Base-by-base conservation (phyloP, 2,888 invertebrate genomes). In the Neoaliturus tenellus region DNA sequence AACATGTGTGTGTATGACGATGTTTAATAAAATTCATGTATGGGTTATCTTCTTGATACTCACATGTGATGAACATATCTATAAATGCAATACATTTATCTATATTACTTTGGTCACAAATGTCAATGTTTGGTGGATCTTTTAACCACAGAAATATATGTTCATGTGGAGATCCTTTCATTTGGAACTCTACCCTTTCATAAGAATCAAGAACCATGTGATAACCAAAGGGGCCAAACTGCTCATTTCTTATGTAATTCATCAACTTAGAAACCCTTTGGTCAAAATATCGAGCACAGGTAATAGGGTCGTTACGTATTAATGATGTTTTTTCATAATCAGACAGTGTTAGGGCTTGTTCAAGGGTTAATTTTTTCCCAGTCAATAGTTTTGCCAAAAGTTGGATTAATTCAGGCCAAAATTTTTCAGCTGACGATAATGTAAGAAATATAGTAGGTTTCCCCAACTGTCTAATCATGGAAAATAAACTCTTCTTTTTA, bases 361-460 rank as follows among this genome's bases (percentile, higher is more conserved):
- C 69, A 5, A 69, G 4, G 20, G 69, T 69, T 39, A 69, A 35
- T 69, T 2, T 69, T 25, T 69, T 31, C 4, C 20, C 20, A 35
- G 25, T 6, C 31, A 69, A 17, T 39, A 69, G 23, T 69, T 69
- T 69, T 35, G 69, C 69, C 20, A 69, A 69, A 69, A 69, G 69
- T 28, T 69, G 28, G 31, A 69, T 69, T 31, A 69, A 69, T 31
- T 69, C 69, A 69, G 69, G 69, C 69, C 69, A 69, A 28, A 25
- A 69, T 23, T 69, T 69, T 69, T 69, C 69, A 69, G 69, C 69
- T 31, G 69, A 69, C 12, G 69, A 69, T 28, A 69, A 33, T n/a
- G 69, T 69, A 31, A 69, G 5, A 69, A 69, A 69, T 28, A 69
- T 31, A 35, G 51, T 51, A 51, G 51, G 51, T 23, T 51, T 51